Conservation (phyloP, 2,113 vertebrate genomes). For the Myotis yumanensis region DNA sequence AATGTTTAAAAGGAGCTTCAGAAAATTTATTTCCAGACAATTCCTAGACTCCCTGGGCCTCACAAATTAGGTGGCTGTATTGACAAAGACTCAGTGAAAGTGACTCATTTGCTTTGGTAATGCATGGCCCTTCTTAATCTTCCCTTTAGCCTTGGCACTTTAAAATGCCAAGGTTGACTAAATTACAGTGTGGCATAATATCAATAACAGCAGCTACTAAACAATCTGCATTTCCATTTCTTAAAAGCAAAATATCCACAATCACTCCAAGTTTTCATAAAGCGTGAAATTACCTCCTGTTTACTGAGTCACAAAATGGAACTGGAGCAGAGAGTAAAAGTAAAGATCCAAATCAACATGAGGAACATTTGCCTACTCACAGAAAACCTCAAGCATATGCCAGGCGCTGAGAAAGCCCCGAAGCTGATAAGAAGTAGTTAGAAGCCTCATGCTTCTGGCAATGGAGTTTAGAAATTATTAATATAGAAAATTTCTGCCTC, state of each 20-base stretch:
- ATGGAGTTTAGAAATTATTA: conserved; percentile 57
- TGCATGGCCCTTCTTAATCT: conserved; percentile 28
- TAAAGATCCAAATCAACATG: not conserved
- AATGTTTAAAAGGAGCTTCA: not conserved
- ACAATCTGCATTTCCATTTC: conserved; percentile 66
- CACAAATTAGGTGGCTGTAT: not conserved
- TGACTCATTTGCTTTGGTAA: conserved; percentile 54
- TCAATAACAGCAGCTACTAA: conserved; percentile 39
- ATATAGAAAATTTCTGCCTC: conserved; percentile 34
- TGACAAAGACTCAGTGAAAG: not conserved
- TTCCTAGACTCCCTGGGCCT: not conserved
- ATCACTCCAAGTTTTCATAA: conserved; percentile 75
- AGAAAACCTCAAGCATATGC: not conserved
- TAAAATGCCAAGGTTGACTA: conserved; percentile 66
- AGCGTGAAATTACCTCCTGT: conserved; percentile 73
- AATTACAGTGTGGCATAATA: conserved; percentile 62
- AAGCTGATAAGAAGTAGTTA: not conserved
- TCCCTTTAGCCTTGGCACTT: conserved; percentile 65
- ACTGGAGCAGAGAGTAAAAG: conserved; percentile 8
- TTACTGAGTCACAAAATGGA: conserved; percentile 59
- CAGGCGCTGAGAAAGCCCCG: rapidly evolving
- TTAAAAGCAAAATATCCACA: conserved; percentile 57
- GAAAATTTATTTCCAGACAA: conserved; percentile 2
- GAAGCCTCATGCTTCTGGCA: not conserved
- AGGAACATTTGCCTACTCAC: conserved; percentile 64